Evolutionary conservation across 2,797 vertebrate genomes (phyloP).

Genomic region (Brachymystax lenok): DNA sequence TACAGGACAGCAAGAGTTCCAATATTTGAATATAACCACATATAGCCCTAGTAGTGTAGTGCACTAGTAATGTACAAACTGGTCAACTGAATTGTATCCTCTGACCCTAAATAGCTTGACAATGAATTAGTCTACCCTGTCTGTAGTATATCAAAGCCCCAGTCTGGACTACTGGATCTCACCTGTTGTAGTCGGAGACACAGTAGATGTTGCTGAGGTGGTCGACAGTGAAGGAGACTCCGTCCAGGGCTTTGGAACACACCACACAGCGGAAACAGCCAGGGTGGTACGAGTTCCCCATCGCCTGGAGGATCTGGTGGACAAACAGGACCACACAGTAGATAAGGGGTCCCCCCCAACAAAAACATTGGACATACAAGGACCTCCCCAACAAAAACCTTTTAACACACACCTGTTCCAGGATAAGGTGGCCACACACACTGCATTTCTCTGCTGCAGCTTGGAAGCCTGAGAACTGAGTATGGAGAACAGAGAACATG

Average conservation of each 20-base stretch:
- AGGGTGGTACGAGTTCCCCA: constrained; percentile 88
- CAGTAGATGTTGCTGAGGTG: constrained; percentile 89
- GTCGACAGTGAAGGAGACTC: constrained; percentile 89
- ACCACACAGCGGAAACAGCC: constrained; percentile 87
- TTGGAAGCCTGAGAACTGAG: constrained; percentile 90
- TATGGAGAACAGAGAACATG: neutral
- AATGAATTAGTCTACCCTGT: neutral
- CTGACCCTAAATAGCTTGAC: neutral
- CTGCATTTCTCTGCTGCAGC: constrained; percentile 89
- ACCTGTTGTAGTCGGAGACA: constrained; percentile 89
- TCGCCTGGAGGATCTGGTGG: constrained; percentile 86
- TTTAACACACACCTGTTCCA: constrained; percentile 80
- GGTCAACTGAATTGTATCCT: neutral
- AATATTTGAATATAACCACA: neutral
- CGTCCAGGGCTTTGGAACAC: constrained; percentile 87
- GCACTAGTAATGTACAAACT: neutral
- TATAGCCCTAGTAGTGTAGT: neutral
- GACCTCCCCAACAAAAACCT: too few species aligned
- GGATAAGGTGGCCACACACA: constrained; percentile 88
- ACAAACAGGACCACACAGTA: neutral
- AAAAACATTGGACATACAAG: neutral
- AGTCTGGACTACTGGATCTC: neutral
- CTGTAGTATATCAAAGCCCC: neutral
- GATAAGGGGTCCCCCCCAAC: too few species aligned
- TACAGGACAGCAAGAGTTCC: constrained; percentile 47